Conservation (phyloP, 2,888 invertebrate species). For the Scaptomyza reducta region DNA sequence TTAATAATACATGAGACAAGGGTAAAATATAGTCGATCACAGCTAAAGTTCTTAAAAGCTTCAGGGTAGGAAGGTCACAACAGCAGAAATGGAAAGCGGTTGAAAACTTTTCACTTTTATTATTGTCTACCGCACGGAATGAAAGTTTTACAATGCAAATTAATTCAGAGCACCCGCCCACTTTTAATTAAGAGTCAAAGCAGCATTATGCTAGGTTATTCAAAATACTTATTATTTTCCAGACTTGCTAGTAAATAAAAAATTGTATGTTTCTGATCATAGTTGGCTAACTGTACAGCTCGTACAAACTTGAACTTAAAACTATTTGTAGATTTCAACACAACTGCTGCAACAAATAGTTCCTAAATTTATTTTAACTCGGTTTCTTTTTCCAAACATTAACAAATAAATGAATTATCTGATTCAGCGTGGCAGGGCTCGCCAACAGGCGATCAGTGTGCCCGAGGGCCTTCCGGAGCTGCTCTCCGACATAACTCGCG, state of each 20-base stretch:
- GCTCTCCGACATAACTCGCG: conserved; percentile 89
- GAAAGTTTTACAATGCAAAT: conserved; percentile 49
- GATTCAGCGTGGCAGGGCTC: conserved; percentile 78
- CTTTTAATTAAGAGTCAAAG: conserved; percentile 8
- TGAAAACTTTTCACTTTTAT: conserved; percentile 43
- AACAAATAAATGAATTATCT: conserved; percentile 74
- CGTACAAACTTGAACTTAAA: neutral
- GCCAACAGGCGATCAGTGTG: conserved; percentile 82
- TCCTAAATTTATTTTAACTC: conserved; percentile 51
- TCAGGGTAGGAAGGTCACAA: conserved; percentile 30
- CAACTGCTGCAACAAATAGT: conserved; percentile 21
- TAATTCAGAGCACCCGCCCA: conserved; percentile 32
- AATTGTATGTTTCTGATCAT: neutral
- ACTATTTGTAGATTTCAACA: conserved; percentile 24
- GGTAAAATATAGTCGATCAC: conserved; percentile 16
- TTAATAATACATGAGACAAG: neutral
- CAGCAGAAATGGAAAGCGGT: conserved; percentile 41
- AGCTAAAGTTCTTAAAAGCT: neutral
- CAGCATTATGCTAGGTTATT: too few species aligned
- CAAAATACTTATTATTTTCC: too few species aligned
- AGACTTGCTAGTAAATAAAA: too few species aligned
- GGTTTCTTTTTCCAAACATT: conserved; percentile 14
- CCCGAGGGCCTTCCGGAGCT: conserved; percentile 89
- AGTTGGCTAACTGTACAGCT: conserved; percentile 24
- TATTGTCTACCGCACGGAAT: conserved; percentile 3